phyloP scores from a whole-genome alignment of 2,888 invertebrate species.

The Sisyra nigra region DNA sequence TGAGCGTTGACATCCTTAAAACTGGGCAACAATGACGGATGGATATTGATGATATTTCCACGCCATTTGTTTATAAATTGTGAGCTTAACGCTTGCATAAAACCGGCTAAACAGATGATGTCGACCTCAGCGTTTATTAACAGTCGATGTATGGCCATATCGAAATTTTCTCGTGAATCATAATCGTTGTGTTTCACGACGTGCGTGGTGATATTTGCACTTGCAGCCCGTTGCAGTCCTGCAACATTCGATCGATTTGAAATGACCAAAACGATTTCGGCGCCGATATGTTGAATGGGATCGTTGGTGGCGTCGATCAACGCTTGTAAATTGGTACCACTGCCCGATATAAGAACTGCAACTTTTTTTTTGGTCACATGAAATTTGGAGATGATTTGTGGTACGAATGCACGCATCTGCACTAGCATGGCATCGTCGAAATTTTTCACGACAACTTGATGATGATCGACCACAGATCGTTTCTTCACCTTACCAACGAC shows the following conservation, averaged over 20 bases:
- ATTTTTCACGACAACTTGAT: constrained; percentile 52
- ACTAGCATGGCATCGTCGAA: constrained; percentile 44
- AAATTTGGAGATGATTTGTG: constrained; percentile 18
- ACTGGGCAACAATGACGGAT: constrained; percentile 84
- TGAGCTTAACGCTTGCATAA: constrained; percentile 76
- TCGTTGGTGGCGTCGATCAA: constrained; percentile 66
- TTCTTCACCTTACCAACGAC: constrained; percentile 43
- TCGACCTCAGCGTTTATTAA: constrained; percentile 57
- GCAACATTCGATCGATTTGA: constrained; percentile 68
- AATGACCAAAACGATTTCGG: constrained; percentile 74
- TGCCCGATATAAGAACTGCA: constrained; percentile 86
- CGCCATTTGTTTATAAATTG: constrained; percentile 69
- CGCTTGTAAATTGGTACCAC: constrained; percentile 65
- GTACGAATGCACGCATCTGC: constrained; percentile 37
- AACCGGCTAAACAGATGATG: constrained; percentile 87
- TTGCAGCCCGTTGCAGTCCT: constrained; percentile 64
- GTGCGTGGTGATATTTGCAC: constrained; percentile 56
- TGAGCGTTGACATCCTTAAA: constrained; percentile 84
- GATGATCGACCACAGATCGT: constrained; percentile 29
- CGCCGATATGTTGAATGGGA: constrained; percentile 44
- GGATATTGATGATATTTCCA: constrained; percentile 80
- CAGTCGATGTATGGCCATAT: constrained; percentile 53
- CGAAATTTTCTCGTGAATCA: constrained; percentile 60
- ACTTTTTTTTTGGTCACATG: constrained; percentile 38
- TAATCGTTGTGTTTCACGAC: constrained; percentile 64